Conservation (phyloP, 2,888 invertebrate genomes). For the Tenthredo notha region DNA sequence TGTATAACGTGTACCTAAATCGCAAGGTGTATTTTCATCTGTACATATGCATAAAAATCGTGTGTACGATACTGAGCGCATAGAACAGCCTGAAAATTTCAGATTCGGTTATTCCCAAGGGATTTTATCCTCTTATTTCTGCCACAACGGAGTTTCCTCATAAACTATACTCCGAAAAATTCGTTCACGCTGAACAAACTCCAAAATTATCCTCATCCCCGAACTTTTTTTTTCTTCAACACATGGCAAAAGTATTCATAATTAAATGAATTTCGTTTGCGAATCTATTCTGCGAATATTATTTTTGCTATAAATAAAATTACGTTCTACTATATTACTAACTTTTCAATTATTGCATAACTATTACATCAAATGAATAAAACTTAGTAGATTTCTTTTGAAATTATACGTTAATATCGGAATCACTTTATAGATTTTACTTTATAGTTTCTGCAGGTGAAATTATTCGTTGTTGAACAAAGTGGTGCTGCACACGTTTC, state of each 20-base stretch:
- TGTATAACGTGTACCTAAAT: not conserved
- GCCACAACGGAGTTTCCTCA: not conserved
- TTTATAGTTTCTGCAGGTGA: not conserved
- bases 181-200: not conserved
- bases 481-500: not conserved
- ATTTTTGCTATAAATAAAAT: no score
- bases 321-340: no score
- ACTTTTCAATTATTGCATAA: no score
- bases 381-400: not conserved
- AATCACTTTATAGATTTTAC: not conserved
- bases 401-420: not conserved
- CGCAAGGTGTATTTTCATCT: not conserved
- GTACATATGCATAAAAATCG: not conserved
- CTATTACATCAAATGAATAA: not conserved
- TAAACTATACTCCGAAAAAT: not conserved
- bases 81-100: constrained; percentile 13
- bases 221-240: not conserved
- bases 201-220: not conserved
- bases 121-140: constrained; percentile 20
- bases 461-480: not conserved
- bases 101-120: not conserved
- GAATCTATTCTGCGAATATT: no score
- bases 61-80: not conserved
- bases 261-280: not conserved
- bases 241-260: not conserved